Evolutionary conservation across 1,140 invertebrate species (phyloP).

Genomic region (Druon quercuslanigerum): DNA sequence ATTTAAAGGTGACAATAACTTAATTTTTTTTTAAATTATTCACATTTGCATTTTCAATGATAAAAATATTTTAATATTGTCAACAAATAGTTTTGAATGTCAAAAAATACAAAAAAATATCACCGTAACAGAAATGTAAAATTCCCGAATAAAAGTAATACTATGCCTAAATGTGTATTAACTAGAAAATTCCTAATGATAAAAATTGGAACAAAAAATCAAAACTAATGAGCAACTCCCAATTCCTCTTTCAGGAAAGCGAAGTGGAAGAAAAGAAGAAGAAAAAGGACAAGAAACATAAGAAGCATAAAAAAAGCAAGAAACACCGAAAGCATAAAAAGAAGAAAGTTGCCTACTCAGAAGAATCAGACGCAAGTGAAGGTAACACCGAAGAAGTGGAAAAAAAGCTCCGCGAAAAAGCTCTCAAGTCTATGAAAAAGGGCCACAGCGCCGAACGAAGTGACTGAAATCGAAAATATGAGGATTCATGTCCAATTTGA

Average conservation of each 20-base stretch:
- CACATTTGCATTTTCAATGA: no score
- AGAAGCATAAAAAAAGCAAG: conserved; percentile 84
- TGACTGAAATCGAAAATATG: conserved; percentile 58
- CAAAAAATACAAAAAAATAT: no score
- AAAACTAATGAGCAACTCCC: neutral
- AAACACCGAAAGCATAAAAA: conserved; percentile 83
- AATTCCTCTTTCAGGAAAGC: conserved; percentile 73
- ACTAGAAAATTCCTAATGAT: no score
- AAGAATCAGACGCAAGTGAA: conserved; percentile 79
- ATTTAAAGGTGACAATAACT: no score
- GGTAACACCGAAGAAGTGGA: conserved; percentile 87
- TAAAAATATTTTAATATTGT: no score
- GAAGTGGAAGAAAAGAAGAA: conserved; percentile 83
- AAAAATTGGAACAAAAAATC: no score
- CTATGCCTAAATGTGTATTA: no score
- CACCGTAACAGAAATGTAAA: no score
- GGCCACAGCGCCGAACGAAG: conserved; percentile 72
- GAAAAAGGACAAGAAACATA: conserved; percentile 83
- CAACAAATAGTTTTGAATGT: no score
- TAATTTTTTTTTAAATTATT: no score
- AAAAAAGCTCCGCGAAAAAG: conserved; percentile 90
- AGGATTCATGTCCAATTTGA: neutral
- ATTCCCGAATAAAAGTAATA: no score
- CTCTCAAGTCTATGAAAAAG: conserved; percentile 84
- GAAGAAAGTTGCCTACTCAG: conserved; percentile 78